A percentile compares a stretch with the other conserved stretches of the same genome.
These are phyloP conservation scores for Daktulosphaira vitifoliae DNA, from an alignment of 1,140 invertebrate genomes.

Conservation along the genomic window DNA sequence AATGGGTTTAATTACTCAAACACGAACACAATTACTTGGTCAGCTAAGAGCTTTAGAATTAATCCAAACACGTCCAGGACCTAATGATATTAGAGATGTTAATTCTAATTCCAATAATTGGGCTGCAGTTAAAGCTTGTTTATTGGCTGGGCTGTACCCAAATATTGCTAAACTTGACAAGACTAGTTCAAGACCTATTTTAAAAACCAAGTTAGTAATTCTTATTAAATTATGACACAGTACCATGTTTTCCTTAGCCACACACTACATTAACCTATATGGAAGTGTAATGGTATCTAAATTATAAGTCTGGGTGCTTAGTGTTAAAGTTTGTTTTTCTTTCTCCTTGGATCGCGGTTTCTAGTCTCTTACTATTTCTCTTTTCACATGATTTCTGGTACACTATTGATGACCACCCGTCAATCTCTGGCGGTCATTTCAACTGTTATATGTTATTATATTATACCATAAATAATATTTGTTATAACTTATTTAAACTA, in stretches of 20 bases:
- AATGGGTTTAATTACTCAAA: constrained; percentile 77
- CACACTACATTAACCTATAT: background rate
- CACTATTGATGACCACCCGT: too few relatives aligned
- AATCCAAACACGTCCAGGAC: constrained; percentile 49
- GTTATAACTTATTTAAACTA: constrained; percentile 40
- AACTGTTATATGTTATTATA: constrained; percentile 6
- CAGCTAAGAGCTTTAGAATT: constrained; percentile 79
- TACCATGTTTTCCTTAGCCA: too few relatives aligned
- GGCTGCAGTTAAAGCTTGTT: constrained; percentile 82
- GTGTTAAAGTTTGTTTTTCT: too few relatives aligned
- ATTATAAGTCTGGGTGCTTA: constrained; percentile 3
- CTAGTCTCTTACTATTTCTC: too few relatives aligned
- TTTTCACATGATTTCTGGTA: too few relatives aligned
- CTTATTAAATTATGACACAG: constrained; percentile 24
- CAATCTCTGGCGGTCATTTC: too few relatives aligned
- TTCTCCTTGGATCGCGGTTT: too few relatives aligned
- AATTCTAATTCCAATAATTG: constrained; percentile 84
- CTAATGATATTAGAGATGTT: constrained; percentile 60
- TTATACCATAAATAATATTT: background rate
- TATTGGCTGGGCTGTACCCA: constrained; percentile 79
- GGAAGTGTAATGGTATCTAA: background rate
- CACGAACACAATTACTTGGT: constrained; percentile 68
- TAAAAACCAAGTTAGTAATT: constrained; percentile 53
- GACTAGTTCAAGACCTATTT: constrained; percentile 45
- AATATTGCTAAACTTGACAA: constrained; percentile 66